phyloP scores from a whole-genome alignment of 2,888 invertebrate genomes.

The Sialis fuliginosa region DNA sequence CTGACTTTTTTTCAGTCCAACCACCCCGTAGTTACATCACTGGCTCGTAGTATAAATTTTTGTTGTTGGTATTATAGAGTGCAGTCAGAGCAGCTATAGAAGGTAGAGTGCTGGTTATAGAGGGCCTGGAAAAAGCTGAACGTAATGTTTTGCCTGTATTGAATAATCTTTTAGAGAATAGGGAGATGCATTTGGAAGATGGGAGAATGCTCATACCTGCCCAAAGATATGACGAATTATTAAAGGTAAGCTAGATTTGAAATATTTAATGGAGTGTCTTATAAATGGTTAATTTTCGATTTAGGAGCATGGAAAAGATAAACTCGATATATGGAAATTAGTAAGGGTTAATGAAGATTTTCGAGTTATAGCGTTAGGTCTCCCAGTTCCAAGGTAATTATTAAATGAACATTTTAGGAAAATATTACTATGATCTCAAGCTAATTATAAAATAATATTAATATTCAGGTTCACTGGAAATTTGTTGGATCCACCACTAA shows the following conservation, averaged over 20 bases:
- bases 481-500: slow-evolving; percentile 85
- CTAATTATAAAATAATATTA: slow-evolving; percentile 12
- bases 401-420: background rate
- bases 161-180: slow-evolving; percentile 89
- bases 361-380: slow-evolving; percentile 79
- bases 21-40: too few species aligned
- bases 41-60: too few species aligned
- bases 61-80: slow-evolving; percentile 34
- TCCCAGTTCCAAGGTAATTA: slow-evolving; percentile 55
- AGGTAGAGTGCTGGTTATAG: slow-evolving; percentile 76
- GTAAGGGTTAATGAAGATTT: slow-evolving; percentile 86
- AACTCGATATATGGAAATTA: slow-evolving; percentile 73
- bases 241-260: slow-evolving; percentile 40
- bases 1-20: too few species aligned
- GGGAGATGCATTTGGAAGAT: slow-evolving; percentile 97
- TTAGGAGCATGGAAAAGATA: slow-evolving; percentile 60
- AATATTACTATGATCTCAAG: background rate
- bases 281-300: slow-evolving; percentile 11
- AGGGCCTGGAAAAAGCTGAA: slow-evolving; percentile 96
- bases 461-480: slow-evolving; percentile 60
- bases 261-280: background rate
- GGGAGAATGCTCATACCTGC: slow-evolving; percentile 85
- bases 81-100: slow-evolving; percentile 83
- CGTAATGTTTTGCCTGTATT: slow-evolving; percentile 90
- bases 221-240: slow-evolving; percentile 71